These are phyloP conservation scores for Silurus aristotelis DNA, from an alignment of 2,797 vertebrate genomes.

Conservation along the genomic window DNA sequence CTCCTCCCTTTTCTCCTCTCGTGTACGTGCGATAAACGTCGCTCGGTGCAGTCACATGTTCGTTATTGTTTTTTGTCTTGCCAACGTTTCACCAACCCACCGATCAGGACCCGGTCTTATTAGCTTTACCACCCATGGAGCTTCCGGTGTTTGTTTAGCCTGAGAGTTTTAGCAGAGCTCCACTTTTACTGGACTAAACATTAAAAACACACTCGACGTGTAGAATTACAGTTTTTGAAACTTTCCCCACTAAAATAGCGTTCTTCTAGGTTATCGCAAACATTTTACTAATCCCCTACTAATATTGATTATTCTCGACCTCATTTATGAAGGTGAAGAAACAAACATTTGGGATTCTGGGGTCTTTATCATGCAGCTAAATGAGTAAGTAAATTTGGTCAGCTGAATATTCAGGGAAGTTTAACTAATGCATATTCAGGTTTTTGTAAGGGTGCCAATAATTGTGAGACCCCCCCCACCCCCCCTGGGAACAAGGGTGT, in stretches of 20 bases:
- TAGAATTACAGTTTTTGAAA: neutral
- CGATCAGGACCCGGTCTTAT: neutral
- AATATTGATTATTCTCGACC: too few species aligned
- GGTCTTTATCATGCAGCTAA: neutral
- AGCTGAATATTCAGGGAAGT: neutral
- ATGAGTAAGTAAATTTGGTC: too few species aligned
- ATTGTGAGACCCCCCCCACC: neutral
- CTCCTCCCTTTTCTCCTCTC: conserved; percentile 27
- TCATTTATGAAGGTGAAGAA: neutral
- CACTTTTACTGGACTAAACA: too few species aligned
- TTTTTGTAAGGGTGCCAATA: neutral
- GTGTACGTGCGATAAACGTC: neutral
- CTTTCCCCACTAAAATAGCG: neutral
- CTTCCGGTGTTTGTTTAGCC: neutral
- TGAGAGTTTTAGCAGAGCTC: neutral
- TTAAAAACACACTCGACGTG: neutral
- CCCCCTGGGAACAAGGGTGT: too few species aligned
- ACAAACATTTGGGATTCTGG: neutral
- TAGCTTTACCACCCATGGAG: neutral
- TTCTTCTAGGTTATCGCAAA: neutral
- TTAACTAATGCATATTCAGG: neutral
- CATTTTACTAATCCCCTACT: neutral
- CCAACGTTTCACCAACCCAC: neutral
- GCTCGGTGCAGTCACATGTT: neutral
- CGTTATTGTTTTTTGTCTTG: neutral